phyloP scores from a whole-genome alignment of 2,888 invertebrate genomes.

The Andrena dorsata region DNA sequence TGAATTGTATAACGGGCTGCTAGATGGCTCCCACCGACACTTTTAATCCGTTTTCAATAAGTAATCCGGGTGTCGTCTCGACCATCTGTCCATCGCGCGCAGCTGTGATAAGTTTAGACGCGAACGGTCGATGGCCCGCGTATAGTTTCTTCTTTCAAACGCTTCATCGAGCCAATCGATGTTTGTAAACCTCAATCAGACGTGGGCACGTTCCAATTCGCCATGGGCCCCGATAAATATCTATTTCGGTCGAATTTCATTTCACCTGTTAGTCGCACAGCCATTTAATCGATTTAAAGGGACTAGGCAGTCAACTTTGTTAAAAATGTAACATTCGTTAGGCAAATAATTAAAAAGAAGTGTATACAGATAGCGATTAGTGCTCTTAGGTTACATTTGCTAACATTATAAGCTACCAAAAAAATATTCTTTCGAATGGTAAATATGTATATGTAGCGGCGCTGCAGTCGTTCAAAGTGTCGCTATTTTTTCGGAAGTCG shows the following conservation, averaged over 20 bases:
- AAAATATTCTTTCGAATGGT: no score
- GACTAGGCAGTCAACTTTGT: no score
- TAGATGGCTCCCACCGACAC: slow-evolving; percentile 35
- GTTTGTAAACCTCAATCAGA: slow-evolving; percentile 25
- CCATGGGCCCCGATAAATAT: background rate
- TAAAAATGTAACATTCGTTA: no score
- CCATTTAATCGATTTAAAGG: no score
- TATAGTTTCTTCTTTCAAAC: slow-evolving; percentile 13
- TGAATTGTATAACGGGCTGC: slow-evolving; percentile 35
- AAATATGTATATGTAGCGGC: no score
- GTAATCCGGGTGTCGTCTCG: slow-evolving; percentile 56
- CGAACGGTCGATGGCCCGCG: slow-evolving; percentile 53
- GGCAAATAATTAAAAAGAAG: no score
- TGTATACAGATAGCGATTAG: no score
- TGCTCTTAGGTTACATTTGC: no score
- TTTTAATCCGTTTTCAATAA: slow-evolving; percentile 61
- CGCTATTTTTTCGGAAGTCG: no score
- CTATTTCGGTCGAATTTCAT: background rate
- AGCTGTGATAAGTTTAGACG: slow-evolving; percentile 51
- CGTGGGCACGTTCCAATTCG: background rate
- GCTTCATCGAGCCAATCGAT: slow-evolving; percentile 19
- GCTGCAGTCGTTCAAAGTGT: no score
- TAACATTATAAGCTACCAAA: no score
- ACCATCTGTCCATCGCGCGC: slow-evolving; percentile 35
- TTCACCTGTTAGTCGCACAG: background rate